A percentile compares a stretch with the other conserved stretches of the same genome.
Conservation (phyloP, 2,113 vertebrate species). For the Paraplagusia blochii region DNA sequence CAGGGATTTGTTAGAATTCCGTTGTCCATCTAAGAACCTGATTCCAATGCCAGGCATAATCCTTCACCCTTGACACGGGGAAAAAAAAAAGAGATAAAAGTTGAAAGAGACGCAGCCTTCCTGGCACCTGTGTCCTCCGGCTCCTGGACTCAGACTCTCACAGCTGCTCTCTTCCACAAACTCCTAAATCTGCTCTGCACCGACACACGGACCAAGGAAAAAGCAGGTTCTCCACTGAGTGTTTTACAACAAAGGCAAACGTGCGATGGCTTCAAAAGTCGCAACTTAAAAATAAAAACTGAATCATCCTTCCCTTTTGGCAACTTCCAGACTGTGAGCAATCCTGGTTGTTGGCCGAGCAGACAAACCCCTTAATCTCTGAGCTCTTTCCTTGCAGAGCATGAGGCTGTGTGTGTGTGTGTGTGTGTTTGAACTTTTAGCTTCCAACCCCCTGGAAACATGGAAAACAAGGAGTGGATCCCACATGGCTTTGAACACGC, state of each 20-base stretch:
- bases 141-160: slow-evolving; percentile 42
- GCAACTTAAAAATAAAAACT: slow-evolving; percentile 27
- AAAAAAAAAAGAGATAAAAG: slow-evolving; percentile 67
- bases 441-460: slow-evolving; percentile 66
- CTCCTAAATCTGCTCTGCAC: slow-evolving; percentile 25
- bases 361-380: slow-evolving; percentile 74
- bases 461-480: slow-evolving; percentile 75
- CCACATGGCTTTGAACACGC: slow-evolving; percentile 48
- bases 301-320: slow-evolving; percentile 58
- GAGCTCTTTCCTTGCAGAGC: slow-evolving; percentile 67
- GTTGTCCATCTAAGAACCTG: slow-evolving; percentile 62
- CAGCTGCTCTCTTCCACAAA: slow-evolving; percentile 29
- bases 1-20: slow-evolving; percentile 34
- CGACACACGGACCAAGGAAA: slow-evolving; percentile 25
- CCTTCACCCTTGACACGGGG: slow-evolving; percentile 73
- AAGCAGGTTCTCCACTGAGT: slow-evolving; percentile 34
- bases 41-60: slow-evolving; percentile 75
- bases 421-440: slow-evolving; percentile 66
- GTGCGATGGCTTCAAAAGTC: slow-evolving; percentile 34
- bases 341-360: slow-evolving; percentile 55
- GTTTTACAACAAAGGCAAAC: slow-evolving; percentile 29
- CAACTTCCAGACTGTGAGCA: slow-evolving; percentile 56
- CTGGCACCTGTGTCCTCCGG: slow-evolving; percentile 59
- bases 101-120: slow-evolving; percentile 64
- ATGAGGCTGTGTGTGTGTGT: slow-evolving; percentile 60